These are phyloP conservation scores for Procapra przewalskii DNA, from an alignment of 2,113 vertebrate species.

Conservation along the genomic window DNA sequence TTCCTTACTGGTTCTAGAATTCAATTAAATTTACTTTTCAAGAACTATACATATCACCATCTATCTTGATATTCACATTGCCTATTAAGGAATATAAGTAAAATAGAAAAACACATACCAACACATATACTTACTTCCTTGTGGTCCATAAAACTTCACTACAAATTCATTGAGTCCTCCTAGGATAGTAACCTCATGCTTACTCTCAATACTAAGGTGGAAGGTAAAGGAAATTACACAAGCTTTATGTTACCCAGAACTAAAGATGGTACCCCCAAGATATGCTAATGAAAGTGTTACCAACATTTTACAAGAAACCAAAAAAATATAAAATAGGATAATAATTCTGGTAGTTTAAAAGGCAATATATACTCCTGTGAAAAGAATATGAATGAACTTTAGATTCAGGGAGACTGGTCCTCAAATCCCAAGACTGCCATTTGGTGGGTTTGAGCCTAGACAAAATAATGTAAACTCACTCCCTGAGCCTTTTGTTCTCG, in stretches of 20 bases:
- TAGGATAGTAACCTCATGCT: slow-evolving; percentile 98
- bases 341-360: not conserved
- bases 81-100: not conserved
- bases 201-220: slow-evolving; percentile 94
- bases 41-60: not conserved
- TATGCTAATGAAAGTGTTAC: not conserved
- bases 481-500: not conserved
- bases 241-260: not conserved
- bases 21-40: slow-evolving; percentile 12
- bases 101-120: not conserved
- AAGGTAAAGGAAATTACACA: slow-evolving; percentile 79
- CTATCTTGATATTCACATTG: not conserved
- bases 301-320: not conserved
- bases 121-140: slow-evolving; percentile 93
- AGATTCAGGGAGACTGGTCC: not conserved
- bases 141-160: slow-evolving; percentile 99
- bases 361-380: not conserved
- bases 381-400: not conserved
- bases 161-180: slow-evolving; percentile 99
- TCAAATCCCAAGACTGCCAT: not conserved
- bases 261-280: not conserved
- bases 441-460: not conserved
- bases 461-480: not conserved
- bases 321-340: not conserved
- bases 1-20: not conserved